These are phyloP conservation scores for Anorthoa munda DNA, from an alignment of 2,888 invertebrate genomes.

Conservation along the genomic window DNA sequence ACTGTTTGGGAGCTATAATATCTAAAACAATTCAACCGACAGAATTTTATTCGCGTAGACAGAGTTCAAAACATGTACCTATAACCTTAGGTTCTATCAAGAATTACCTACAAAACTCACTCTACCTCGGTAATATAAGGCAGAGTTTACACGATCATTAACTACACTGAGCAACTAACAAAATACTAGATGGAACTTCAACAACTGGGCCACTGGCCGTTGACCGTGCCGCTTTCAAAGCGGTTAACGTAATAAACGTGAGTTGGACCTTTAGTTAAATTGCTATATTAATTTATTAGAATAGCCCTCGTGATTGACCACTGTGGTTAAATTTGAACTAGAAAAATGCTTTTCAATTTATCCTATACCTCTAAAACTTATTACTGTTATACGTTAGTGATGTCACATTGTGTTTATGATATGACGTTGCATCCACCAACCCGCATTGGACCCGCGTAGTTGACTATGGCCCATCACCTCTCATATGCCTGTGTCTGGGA, in stretches of 20 bases:
- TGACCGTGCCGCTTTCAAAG: slow-evolving; percentile 47
- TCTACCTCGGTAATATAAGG: slow-evolving; percentile 9
- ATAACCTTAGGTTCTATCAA: no score
- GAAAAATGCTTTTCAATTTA: slow-evolving; percentile 22
- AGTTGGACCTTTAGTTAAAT: slow-evolving; percentile 64
- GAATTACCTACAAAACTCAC: background rate
- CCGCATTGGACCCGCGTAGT: no score
- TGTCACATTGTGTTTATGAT: background rate
- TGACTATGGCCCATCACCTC: no score
- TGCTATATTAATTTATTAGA: slow-evolving; percentile 64
- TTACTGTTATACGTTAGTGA: background rate
- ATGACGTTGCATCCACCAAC: no score
- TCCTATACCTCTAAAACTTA: background rate
- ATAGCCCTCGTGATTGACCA: slow-evolving; percentile 43
- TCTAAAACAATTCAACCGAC: no score
- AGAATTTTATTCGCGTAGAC: no score
- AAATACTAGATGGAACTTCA: slow-evolving; percentile 56
- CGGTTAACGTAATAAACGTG: slow-evolving; percentile 66
- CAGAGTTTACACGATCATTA: slow-evolving; percentile 48
- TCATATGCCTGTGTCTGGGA: no score
- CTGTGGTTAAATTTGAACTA: slow-evolving; percentile 33
- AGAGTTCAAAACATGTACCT: background rate
- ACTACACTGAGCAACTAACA: slow-evolving; percentile 57
- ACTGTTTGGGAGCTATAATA: background rate
- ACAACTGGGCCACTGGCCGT: slow-evolving; percentile 60